Evolutionary conservation across 2,888 invertebrate genomes (phyloP).

Genomic region (Drosophila affinis): DNA sequence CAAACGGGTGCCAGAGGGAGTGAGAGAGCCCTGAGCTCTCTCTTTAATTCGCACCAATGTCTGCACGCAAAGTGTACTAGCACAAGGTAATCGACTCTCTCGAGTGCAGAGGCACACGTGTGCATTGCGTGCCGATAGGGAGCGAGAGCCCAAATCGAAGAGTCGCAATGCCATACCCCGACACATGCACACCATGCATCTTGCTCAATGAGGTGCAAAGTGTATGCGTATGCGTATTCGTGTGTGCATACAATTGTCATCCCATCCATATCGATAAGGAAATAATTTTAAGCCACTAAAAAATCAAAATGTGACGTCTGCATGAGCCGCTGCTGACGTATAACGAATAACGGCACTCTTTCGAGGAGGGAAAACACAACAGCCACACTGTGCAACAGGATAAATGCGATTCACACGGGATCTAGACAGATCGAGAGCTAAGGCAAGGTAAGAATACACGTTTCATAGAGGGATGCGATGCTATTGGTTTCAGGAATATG

Average conservation of each 20-base stretch:
- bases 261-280: constrained; percentile 12
- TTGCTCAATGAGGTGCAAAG: not conserved
- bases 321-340: not conserved
- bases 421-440: not conserved
- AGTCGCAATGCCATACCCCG: not conserved
- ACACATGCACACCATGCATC: not conserved
- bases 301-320: constrained; percentile 20
- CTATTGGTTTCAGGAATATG: no score
- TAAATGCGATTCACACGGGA: not conserved
- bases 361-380: not conserved
- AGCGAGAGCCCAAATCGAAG: not conserved
- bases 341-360: not conserved
- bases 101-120: not conserved
- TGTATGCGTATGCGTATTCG: not conserved
- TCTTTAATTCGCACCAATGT: not conserved
- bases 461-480: no score
- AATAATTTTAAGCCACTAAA: not conserved
- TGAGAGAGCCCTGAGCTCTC: not conserved
- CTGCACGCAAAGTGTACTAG: not conserved
- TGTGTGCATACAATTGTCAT: not conserved
- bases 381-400: not conserved
- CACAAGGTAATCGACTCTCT: not conserved
- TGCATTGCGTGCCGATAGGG: not conserved
- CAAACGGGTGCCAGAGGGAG: not conserved
- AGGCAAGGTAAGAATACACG: no score